Evolutionary conservation across 2,113 vertebrate genomes (phyloP).

Genomic region (Xenopus borealis): DNA sequence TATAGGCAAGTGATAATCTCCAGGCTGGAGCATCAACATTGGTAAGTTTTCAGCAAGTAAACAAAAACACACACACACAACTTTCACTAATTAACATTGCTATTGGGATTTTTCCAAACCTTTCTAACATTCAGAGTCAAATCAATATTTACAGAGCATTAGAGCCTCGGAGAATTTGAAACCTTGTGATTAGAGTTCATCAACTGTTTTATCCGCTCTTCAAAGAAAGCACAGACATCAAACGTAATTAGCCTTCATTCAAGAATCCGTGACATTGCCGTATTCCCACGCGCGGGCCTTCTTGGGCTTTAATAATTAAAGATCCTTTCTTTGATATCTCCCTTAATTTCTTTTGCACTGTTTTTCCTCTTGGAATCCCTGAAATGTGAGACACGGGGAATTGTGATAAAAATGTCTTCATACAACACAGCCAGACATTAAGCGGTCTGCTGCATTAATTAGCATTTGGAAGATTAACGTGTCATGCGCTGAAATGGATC

Average conservation of each 20-base stretch:
- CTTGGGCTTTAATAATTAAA: conserved; percentile 71
- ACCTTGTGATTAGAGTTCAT: conserved; percentile 69
- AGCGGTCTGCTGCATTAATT: conserved; percentile 35
- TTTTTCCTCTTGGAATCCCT: conserved; percentile 61
- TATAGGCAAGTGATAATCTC: too few relatives aligned
- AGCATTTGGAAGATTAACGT: conserved; percentile 37
- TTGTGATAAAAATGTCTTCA: conserved; percentile 34
- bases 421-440: conserved; percentile 20
- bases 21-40: not conserved
- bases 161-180: conserved; percentile 65
- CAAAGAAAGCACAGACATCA: conserved; percentile 70
- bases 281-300: conserved; percentile 53
- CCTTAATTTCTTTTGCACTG: conserved; percentile 64
- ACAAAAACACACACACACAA: conserved; percentile 42
- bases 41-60: conserved; percentile 41
- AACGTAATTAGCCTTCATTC: conserved; percentile 56
- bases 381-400: conserved; percentile 59
- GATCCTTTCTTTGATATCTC: conserved; percentile 62
- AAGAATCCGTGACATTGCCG: conserved; percentile 56
- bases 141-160: conserved; percentile 75
- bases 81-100: conserved; percentile 56
- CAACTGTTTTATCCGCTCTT: conserved; percentile 69
- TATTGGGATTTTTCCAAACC: conserved; percentile 64
- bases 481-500: conserved; percentile 31
- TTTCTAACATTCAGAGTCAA: conserved; percentile 61